A percentile compares a stretch with the other conserved stretches of the same genome.
Conservation (phyloP, 2,888 invertebrate species). For the Lobophora halterata region DNA sequence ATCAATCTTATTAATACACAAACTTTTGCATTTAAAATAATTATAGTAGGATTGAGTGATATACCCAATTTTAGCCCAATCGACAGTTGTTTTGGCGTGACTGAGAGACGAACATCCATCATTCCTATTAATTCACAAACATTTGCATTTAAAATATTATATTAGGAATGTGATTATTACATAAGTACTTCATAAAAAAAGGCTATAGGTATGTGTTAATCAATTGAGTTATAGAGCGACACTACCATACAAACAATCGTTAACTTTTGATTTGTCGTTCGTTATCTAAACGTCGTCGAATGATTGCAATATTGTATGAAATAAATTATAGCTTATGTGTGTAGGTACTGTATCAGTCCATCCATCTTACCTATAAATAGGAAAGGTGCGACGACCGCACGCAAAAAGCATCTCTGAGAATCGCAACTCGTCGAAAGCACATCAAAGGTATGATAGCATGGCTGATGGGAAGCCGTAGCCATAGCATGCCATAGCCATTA, state of each 20-base stretch:
- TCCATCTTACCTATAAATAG: conserved; percentile 22
- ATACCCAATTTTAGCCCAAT: too few relatives aligned
- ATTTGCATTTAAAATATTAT: too few relatives aligned
- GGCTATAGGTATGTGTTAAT: conserved; percentile 13
- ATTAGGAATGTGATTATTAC: too few relatives aligned
- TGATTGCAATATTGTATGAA: conserved; percentile 36
- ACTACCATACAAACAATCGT: conserved; percentile 40
- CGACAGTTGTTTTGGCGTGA: too few relatives aligned
- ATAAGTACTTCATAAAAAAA: too few relatives aligned
- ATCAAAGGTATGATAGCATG: conserved; percentile 48
- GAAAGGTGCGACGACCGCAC: conserved; percentile 26
- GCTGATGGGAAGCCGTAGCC: conserved; percentile 40
- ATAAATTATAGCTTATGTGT: conserved; percentile 32
- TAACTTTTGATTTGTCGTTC: conserved; percentile 54
- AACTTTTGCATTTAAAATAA: too few relatives aligned
- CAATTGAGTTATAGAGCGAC: not conserved
- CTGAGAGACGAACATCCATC: too few relatives aligned
- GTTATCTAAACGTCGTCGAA: conserved; percentile 47
- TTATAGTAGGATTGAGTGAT: too few relatives aligned
- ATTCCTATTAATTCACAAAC: too few relatives aligned
- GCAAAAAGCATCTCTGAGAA: conserved; percentile 39
- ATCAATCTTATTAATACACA: too few relatives aligned
- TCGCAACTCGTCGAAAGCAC: conserved; percentile 40
- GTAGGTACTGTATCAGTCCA: conserved; percentile 2
- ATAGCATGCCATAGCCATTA: too few relatives aligned